Base-by-base conservation (phyloP, 2,888 invertebrate genomes). In the Tachina grossa region DNA sequence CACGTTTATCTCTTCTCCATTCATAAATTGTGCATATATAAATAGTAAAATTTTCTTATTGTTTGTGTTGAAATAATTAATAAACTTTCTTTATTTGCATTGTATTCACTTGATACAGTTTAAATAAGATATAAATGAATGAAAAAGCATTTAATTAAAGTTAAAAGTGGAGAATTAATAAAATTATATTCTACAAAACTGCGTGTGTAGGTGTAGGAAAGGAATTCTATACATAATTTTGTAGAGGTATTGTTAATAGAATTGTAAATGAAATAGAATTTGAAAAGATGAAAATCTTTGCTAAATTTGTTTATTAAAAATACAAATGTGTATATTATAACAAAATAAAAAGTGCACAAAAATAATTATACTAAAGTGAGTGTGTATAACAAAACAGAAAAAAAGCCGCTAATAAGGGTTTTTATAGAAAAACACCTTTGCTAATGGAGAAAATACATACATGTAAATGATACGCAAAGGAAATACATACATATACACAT, bases 311-410 rank as follows among this genome's bases (percentile, higher is more conserved):
- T 51, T 71, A 63, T 13, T 16, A 53, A 53, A 10, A 61, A 19
- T 19, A 57, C 45, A 43, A 39, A 41, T 47, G 47, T 57, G 69
- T 49, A 16, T n/a, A 19, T 41, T 51, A 39, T 63, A 71, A 55
- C n/a, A 51, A 16, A 19, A 41, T 55, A 49, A 57, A 31, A 51
- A 43, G 13, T 57, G 14, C 5, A n/a, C 39, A 79, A 51, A 19
- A 39, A 41, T 49, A 57, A 57, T 39, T 16, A n/a, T 22, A n/a
- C 5, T 10, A 51, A 76, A 45, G 69, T 59, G 39, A 49, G 45
- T 83, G 57, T 63, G 71, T 72, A 65, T 83, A 71, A 66, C 71
- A 71, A 77, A 47, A 77, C n/a, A 41, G 4, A 53, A 57, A 65
- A n/a, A 69, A 78, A 71, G 65, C 75, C 57, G 57, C 71, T 49